Evolutionary conservation across 2,797 vertebrate species (phyloP).

Genomic region (Muraenolepis orangiensis): DNA sequence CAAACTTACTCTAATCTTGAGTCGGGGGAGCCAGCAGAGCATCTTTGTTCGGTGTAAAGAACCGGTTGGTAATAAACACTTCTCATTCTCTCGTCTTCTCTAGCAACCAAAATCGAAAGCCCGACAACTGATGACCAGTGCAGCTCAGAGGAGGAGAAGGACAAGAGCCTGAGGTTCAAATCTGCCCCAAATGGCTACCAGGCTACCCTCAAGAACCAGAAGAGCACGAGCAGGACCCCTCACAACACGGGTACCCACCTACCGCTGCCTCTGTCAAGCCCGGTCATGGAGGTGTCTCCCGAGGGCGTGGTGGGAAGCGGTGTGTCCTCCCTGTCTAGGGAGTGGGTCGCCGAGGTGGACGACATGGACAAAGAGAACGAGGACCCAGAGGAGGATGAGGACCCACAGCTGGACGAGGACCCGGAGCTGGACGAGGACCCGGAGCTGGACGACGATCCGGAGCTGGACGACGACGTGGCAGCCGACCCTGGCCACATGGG

Average conservation of each 20-base stretch:
- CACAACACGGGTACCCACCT: conserved; percentile 23
- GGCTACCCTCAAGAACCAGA: conserved; percentile 16
- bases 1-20: not conserved
- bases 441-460: conserved; percentile 50
- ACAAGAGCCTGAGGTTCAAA: not conserved
- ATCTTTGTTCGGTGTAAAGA: too few species aligned
- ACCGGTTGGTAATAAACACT: not conserved
- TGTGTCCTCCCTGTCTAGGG: conserved; percentile 46
- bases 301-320: conserved; percentile 38
- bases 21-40: too few species aligned
- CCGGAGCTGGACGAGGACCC: conserved; percentile 44
- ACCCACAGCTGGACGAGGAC: conserved; percentile 61
- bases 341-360: conserved; percentile 45
- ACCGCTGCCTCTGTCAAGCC: not conserved
- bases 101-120: conserved; percentile 6
- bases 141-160: conserved; percentile 42
- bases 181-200: conserved; percentile 24
- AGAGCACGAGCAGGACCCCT: conserved; percentile 6
- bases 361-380: conserved; percentile 54
- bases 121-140: conserved; percentile 14
- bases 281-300: conserved; percentile 40
- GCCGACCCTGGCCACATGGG: conserved; percentile 42
- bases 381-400: conserved; percentile 56
- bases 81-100: not conserved
- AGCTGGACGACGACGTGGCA: conserved; percentile 34